Evolutionary conservation across 2,113 vertebrate species (phyloP), one percentile per base, ranked within the genome.

Genomic region (Nothobranchius furzeri): DNA sequence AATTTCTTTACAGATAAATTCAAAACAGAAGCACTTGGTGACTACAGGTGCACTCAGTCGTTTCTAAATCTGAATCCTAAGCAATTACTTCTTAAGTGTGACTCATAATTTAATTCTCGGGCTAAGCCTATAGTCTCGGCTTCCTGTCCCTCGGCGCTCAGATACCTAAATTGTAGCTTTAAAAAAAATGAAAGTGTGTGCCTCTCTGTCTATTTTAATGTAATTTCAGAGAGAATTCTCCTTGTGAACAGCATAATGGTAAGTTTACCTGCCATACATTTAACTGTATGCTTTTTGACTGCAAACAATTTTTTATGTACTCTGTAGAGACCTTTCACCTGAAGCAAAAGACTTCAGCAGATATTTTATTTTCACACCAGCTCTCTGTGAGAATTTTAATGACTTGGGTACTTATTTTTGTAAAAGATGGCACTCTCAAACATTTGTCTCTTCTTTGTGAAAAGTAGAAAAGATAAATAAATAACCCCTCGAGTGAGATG

Each of bases 61-160:
- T 50, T 35, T 11, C 55, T 49, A 54, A 68, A 60, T 61, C 45
- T 74, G 64, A 60, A 63, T 79, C 35, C 54, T 66, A 62, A 9
- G 30, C 37, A 75, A 64, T 66, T 78, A 85, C 56, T 15, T 57
- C 57, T 61, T 3, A 7, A 69, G 51, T 59, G 20, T 70, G 60
- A 43, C 40, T 73, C 10, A 5, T 76, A 17, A 68, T 79, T 60
- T 60, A 53, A 69, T 71, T 73, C 37, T 52, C 1, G 24, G 56
- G 58, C 70, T 66, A 60, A 73, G 60, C 53, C 37, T 72, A 40
- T 84, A 83, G 72, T 81, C 64, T 80, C 68, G 1, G 58, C 56
- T 63, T 75, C 63, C 58, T 73, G 58, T 78, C 72, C 53, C 63
- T 73, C 0, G 47, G 57, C 72, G 75, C 24, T 53, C 9, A 35